A percentile compares a stretch with the other conserved stretches of the same genome.
Evolutionary conservation across 1,140 invertebrate genomes (phyloP).

Genomic region (Manduca sexta): DNA sequence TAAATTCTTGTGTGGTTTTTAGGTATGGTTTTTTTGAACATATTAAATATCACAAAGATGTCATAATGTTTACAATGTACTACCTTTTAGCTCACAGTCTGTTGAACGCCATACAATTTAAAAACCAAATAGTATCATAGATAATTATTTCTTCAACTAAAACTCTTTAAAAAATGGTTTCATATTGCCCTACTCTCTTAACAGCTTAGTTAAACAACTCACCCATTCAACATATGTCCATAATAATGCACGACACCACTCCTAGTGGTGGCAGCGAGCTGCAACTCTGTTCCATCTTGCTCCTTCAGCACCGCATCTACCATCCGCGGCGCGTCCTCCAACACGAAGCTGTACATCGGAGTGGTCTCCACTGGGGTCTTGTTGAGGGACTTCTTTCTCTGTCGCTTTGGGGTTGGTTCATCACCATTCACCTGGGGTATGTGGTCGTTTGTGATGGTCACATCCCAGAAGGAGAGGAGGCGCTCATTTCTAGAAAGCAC

Average conservation of each 20-base stretch:
- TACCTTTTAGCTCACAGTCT: no score
- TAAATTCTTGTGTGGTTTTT: no score
- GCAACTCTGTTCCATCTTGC: constrained; percentile 59
- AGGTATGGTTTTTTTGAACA: no score
- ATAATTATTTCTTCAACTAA: no score
- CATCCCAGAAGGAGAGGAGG: constrained; percentile 65
- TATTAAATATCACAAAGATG: no score
- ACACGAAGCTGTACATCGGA: constrained; percentile 74
- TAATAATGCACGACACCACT: constrained; percentile 86
- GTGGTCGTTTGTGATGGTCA: constrained; percentile 43
- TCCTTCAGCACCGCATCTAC: constrained; percentile 63
- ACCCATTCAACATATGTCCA: constrained; percentile 83
- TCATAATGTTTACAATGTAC: no score
- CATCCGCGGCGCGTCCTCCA: constrained; percentile 78
- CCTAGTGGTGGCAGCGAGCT: constrained; percentile 78
- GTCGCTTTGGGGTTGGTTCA: constrained; percentile 25
- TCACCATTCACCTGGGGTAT: constrained; percentile 40
- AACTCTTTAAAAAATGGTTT: no score
- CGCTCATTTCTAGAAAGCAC: constrained; percentile 55
- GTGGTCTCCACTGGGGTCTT: constrained; percentile 24
- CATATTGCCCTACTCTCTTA: no score
- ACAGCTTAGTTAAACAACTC: constrained; percentile 21
- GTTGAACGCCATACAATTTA: no score
- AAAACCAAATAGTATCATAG: no score
- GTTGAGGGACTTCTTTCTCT: constrained; percentile 39